Evolutionary conservation across 2,113 vertebrate genomes (phyloP), one percentile per base, ranked within the genome.

Genomic region (Haplochromis vanheusdeni): DNA sequence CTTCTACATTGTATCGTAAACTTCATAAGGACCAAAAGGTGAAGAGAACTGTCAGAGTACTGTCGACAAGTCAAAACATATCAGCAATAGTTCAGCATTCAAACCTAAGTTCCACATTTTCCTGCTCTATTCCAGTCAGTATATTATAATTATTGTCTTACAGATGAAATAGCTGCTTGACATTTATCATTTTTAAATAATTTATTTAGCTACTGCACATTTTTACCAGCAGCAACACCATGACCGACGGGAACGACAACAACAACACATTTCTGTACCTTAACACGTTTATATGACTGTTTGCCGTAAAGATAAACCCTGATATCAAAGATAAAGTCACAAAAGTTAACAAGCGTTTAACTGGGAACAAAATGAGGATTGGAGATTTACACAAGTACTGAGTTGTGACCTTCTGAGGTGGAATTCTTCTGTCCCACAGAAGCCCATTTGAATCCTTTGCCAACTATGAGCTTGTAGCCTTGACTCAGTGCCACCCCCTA

Each of bases 401-500:
- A 70, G n/a, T 70, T 16, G 3, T 26, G 65, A 42, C 37, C 3
- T 70, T 70, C 7, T 23, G 37, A 6, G 37, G 65, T 70, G 37
- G 37, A 16, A 70, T 26, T 6, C 68, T 26, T 17, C n/a, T 73
- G 68, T 73, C 21, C 37, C 68, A 28, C 40, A 85, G 35, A 51
- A 19, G 58, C 17, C 6, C 9, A 80, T 70, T 12, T 47, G 1
- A 17, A 5, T 5, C 16, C 5, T 26, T 73, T 75, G 9, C 9
- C 21, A 73, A 73, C 1, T 19, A 49, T 28, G 51, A 33, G 16
- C 33, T 45, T 35, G 56, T 68, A 84, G 95, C 96, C 98, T 99
- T 99, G 95, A 99, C 97, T 90, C 89, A 58, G 60, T 65, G 52
- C 82, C 95, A 97, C 97, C 97, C 87, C 97, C 99, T 80, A 94